phyloP scores from a whole-genome alignment of 2,797 vertebrate genomes.

The Myotis planiceps region DNA sequence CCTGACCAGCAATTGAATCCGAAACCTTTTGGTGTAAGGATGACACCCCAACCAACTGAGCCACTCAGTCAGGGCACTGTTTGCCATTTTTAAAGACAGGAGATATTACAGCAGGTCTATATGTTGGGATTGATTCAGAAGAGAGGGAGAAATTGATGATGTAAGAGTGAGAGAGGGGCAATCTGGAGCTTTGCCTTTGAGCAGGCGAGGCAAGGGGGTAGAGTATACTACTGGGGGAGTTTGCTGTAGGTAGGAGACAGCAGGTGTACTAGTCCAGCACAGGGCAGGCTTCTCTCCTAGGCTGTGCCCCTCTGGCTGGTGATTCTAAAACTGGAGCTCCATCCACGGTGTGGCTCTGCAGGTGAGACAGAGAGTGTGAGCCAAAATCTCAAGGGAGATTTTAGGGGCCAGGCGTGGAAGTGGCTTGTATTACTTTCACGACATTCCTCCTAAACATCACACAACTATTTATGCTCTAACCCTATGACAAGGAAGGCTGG shows the following conservation, averaged over 20 bases:
- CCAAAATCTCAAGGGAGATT: neutral
- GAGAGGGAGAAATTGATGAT: neutral
- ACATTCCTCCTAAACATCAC: neutral
- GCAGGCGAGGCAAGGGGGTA: neutral
- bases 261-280: neutral
- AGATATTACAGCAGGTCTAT: neutral
- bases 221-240: neutral
- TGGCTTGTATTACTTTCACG: neutral
- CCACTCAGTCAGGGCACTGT: neutral
- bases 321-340: neutral
- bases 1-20: neutral
- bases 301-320: neutral
- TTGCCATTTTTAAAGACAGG: neutral
- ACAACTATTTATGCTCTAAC: neutral
- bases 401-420: neutral
- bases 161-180: neutral
- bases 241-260: neutral
- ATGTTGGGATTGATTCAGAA: neutral
- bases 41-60: neutral
- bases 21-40: neutral
- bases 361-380: neutral
- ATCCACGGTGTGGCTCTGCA: neutral
- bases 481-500: neutral
- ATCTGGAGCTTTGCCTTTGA: neutral
- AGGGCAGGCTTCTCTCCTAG: neutral